phyloP scores from a whole-genome alignment of 1,140 invertebrate species.

The Drosophila arizonae region DNA sequence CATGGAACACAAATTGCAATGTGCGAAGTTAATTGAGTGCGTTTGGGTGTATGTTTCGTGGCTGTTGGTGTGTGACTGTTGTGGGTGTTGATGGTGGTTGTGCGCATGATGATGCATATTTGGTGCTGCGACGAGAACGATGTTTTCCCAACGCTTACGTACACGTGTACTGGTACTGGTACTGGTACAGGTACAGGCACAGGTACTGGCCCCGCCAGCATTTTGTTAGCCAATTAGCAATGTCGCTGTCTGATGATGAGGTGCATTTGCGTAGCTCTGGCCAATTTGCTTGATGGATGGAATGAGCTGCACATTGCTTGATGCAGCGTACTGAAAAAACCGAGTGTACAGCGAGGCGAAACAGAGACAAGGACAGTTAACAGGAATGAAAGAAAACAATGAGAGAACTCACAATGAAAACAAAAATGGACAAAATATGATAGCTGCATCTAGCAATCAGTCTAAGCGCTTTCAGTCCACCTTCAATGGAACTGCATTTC shows the following conservation, averaged over 20 bases:
- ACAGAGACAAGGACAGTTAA: slow-evolving; percentile 28
- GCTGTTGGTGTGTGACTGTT: slow-evolving; percentile 17
- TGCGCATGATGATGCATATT: slow-evolving; percentile 35
- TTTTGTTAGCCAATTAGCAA: slow-evolving; percentile 75
- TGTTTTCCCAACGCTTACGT: slow-evolving; percentile 32
- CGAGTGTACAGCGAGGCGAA: slow-evolving; percentile 42
- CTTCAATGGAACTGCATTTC: neutral
- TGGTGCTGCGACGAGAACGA: slow-evolving; percentile 21
- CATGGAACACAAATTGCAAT: slow-evolving; percentile 56
- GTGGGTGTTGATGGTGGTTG: slow-evolving; percentile 30
- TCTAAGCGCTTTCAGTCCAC: slow-evolving; percentile 25
- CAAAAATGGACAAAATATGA: slow-evolving; percentile 28
- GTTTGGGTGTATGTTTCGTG: slow-evolving; percentile 34
- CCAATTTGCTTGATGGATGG: slow-evolving; percentile 65
- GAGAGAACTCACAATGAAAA: slow-evolving; percentile 34
- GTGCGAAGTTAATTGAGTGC: slow-evolving; percentile 58
- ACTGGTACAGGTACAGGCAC: slow-evolving; percentile 1
- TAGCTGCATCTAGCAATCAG: slow-evolving; percentile 26
- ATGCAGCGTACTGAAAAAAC: slow-evolving; percentile 15
- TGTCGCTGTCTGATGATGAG: slow-evolving; percentile 70
- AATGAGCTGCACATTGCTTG: slow-evolving; percentile 45
- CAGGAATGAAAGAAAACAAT: slow-evolving; percentile 15
- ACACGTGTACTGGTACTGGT: slow-evolving; percentile 7
- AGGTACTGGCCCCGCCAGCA: slow-evolving; percentile 25
- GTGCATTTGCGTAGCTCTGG: slow-evolving; percentile 49